Conservation (phyloP, 2,888 invertebrate species). For the Drosophila phalerata region DNA sequence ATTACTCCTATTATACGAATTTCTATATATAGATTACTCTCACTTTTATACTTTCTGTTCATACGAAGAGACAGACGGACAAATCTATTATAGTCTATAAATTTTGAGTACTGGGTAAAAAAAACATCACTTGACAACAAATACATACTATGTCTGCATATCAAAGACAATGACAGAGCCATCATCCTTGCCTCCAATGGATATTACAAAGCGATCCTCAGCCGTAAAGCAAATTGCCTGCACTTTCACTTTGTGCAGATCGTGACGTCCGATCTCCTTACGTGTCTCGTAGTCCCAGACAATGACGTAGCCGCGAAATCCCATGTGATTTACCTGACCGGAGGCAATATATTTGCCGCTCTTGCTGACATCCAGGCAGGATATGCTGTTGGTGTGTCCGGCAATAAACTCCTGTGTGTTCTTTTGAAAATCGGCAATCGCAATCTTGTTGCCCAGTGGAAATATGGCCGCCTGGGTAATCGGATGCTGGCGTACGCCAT, state of each 20-base stretch:
- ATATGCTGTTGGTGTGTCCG: slow-evolving; percentile 93
- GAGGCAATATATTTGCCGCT: slow-evolving; percentile 93
- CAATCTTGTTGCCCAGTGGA: slow-evolving; percentile 92
- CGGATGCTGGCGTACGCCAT: slow-evolving; percentile 91
- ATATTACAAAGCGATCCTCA: slow-evolving; percentile 92
- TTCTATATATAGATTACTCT: too few species aligned
- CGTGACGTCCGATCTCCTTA: slow-evolving; percentile 89
- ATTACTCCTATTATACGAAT: too few species aligned
- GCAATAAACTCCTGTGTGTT: slow-evolving; percentile 91
- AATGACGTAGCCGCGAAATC: slow-evolving; percentile 94
- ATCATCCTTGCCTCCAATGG: slow-evolving; percentile 96
- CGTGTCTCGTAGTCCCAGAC: slow-evolving; percentile 93
- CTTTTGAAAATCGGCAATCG: slow-evolving; percentile 89
- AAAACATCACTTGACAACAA: neutral
- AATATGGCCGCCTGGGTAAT: slow-evolving; percentile 90
- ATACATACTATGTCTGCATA: slow-evolving; percentile 86
- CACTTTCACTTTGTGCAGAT: slow-evolving; percentile 94
- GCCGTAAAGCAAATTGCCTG: slow-evolving; percentile 94
- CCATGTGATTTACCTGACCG: slow-evolving; percentile 96
- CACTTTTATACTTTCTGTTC: too few species aligned
- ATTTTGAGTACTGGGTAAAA: too few species aligned
- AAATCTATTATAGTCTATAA: too few species aligned
- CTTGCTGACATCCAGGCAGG: slow-evolving; percentile 91
- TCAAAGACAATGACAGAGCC: slow-evolving; percentile 95
- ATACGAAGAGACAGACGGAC: too few species aligned